Conservation (phyloP, 2,888 invertebrate species). For the Morpho achilles region DNA sequence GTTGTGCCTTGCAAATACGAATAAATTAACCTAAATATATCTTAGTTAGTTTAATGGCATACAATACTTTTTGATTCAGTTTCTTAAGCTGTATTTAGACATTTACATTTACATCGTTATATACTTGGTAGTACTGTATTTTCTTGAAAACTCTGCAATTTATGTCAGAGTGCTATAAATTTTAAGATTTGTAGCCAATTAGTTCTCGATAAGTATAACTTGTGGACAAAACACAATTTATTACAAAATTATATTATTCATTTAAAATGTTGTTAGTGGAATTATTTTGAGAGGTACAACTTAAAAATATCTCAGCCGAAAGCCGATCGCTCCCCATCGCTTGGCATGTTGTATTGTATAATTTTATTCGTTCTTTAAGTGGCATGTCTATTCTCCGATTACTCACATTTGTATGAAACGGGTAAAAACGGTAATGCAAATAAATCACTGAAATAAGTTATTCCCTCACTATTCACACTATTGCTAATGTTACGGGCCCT, state of each 20-base stretch:
- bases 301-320: slow-evolving; percentile 53
- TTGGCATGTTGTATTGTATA: slow-evolving; percentile 67
- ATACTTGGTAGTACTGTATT: too few species aligned
- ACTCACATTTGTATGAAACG: slow-evolving; percentile 64
- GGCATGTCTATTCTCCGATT: slow-evolving; percentile 68
- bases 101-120: too few species aligned
- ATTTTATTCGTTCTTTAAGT: slow-evolving; percentile 55
- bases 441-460: slow-evolving; percentile 57
- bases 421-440: slow-evolving; percentile 66
- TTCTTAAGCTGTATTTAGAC: too few species aligned
- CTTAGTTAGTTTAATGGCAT: not conserved
- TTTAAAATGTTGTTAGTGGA: slow-evolving; percentile 3
- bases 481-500: slow-evolving; percentile 61
- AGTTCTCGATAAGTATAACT: too few species aligned
- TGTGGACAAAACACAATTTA: not conserved
- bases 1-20: slow-evolving; percentile 49
- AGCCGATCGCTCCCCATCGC: slow-evolving; percentile 72
- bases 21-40: not conserved
- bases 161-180: too few species aligned
- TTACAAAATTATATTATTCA: not conserved
- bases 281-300: slow-evolving; percentile 48
- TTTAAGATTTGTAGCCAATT: too few species aligned
- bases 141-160: too few species aligned
- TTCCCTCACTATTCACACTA: slow-evolving; percentile 62
- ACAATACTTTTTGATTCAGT: not conserved